Percentiles rank a stretch among this genome's conserved stretches.
These are phyloP conservation scores for Spea multiplicata DNA, from an alignment of 2,113 vertebrate genomes.

Conservation along the genomic window DNA sequence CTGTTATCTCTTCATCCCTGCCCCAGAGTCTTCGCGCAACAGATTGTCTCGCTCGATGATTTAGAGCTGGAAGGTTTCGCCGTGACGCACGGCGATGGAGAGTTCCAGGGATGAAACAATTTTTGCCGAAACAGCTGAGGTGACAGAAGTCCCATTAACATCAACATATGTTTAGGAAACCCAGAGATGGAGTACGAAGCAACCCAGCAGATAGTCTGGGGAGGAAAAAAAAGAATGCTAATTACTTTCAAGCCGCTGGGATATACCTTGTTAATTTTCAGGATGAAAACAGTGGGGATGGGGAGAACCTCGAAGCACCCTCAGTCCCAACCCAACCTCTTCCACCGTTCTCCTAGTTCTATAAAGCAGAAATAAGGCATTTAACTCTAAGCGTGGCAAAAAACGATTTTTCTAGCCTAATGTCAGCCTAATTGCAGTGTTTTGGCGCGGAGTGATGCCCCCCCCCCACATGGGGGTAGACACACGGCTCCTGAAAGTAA, in stretches of 20 bases:
- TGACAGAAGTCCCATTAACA: slow-evolving; percentile 68
- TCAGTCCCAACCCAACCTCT: neutral
- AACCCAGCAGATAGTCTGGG: slow-evolving; percentile 34
- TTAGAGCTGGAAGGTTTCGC: slow-evolving; percentile 49
- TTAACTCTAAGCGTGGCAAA: slow-evolving; percentile 56
- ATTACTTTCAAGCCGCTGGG: slow-evolving; percentile 68
- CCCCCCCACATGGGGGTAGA: neutral
- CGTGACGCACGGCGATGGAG: slow-evolving; percentile 48
- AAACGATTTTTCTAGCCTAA: slow-evolving; percentile 59
- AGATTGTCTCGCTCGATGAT: slow-evolving; percentile 52
- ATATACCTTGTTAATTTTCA: slow-evolving; percentile 63
- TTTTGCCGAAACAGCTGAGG: slow-evolving; percentile 63
- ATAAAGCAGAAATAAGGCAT: slow-evolving; percentile 39
- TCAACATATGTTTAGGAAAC: slow-evolving; percentile 63
- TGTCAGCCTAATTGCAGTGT: slow-evolving; percentile 47
- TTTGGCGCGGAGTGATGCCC: slow-evolving; percentile 30
- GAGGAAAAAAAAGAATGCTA: slow-evolving; percentile 55
- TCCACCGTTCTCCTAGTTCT: neutral
- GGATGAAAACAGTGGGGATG: slow-evolving; percentile 44
- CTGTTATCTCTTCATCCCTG: neutral
- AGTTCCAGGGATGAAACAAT: slow-evolving; percentile 52
- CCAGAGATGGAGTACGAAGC: slow-evolving; percentile 29
- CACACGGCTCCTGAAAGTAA: neutral
- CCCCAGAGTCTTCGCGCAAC: slow-evolving; percentile 29
- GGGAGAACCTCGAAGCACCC: neutral